Evolutionary conservation across 2,797 vertebrate genomes (phyloP).

Genomic region (Lithobates pipiens): DNA sequence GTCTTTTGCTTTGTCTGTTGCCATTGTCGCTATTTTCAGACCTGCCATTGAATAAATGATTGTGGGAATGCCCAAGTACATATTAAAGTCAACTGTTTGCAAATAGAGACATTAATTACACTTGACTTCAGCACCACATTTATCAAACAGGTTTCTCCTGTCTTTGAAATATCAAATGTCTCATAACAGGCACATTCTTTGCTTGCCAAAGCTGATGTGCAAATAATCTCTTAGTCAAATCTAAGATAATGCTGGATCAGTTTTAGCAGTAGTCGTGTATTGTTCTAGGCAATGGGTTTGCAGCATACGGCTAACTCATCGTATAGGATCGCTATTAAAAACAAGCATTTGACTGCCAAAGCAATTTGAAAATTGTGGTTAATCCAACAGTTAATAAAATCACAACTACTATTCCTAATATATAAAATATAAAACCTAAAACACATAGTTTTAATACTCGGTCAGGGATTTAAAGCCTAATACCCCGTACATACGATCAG

Average conservation of each 20-base stretch:
- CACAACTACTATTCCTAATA: no score
- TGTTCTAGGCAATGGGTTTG: not conserved
- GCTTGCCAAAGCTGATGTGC: slow-evolving; percentile 1
- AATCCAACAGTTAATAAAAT: no score
- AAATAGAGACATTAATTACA: slow-evolving; percentile 7
- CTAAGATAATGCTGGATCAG: not conserved
- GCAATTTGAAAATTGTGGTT: no score
- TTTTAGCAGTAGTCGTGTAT: not conserved
- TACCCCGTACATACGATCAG: no score
- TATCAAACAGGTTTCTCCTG: slow-evolving; percentile 39
- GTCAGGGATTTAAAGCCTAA: no score
- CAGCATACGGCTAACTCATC: not conserved
- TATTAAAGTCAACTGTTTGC: slow-evolving; percentile 18
- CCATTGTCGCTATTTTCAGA: not conserved
- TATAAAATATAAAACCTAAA: no score
- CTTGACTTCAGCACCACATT: slow-evolving; percentile 9
- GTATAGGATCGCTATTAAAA: no score
- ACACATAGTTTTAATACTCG: no score
- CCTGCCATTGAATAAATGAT: not conserved
- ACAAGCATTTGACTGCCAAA: no score
- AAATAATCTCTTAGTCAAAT: slow-evolving; percentile 16
- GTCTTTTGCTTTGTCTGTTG: no score
- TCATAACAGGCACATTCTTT: slow-evolving; percentile 16
- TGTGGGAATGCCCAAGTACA: slow-evolving; percentile 5
- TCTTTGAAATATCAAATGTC: slow-evolving; percentile 13